Base-by-base conservation (phyloP, 2,888 invertebrate species). In the Sericinus montela region DNA sequence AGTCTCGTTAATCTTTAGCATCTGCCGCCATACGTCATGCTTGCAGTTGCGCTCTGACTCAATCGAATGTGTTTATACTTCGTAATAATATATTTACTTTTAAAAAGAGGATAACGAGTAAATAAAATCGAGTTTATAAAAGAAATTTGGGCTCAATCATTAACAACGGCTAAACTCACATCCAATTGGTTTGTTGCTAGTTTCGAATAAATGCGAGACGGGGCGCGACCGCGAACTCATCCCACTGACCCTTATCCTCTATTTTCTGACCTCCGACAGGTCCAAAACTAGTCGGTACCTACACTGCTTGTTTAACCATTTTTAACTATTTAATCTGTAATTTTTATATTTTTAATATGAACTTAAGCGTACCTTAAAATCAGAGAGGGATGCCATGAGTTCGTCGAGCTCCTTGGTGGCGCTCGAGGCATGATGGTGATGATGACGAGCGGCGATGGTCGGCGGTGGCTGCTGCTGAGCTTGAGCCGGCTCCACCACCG, bases 351-450 rank as follows among this genome's bases (percentile, higher is more conserved):
- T 19, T 19, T 19, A 19, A 19, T 3, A 13, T 32, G 10, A 10
- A 36, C 9, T 13, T 2, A 34, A 14, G 11, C 13, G 11, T 13
- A 96, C 98, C 95, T 98, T 98, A 75, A 98, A 97, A 75, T 97
- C 97, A 0, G 97, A 97, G 9, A 98, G 89, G 5, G 97, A 97
- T 1, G 96, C 97, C 98, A 98, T 98, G 54, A 98, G 91, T 72
- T 98, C 98, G 71, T 98, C 98, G 53, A 98, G 90, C 77, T 98
- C 98, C 78, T 94, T 94, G 15, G 98, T 98, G 29, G 98, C 98
- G 52, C 95, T 94, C 45, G 97, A 97, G 15, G 97, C 95, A 49
- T 87, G 87, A 64, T 78, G n/a, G n/a, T n/a, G 90, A 52, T 78
- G 85, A 55, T 63, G 60, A 9, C 56, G 37, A 32, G 58, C 88